Percentiles rank a stretch among this genome's conserved stretches.
Evolutionary conservation across 2,797 vertebrate species (phyloP).

Genomic region (Cyclopterus lumpus): DNA sequence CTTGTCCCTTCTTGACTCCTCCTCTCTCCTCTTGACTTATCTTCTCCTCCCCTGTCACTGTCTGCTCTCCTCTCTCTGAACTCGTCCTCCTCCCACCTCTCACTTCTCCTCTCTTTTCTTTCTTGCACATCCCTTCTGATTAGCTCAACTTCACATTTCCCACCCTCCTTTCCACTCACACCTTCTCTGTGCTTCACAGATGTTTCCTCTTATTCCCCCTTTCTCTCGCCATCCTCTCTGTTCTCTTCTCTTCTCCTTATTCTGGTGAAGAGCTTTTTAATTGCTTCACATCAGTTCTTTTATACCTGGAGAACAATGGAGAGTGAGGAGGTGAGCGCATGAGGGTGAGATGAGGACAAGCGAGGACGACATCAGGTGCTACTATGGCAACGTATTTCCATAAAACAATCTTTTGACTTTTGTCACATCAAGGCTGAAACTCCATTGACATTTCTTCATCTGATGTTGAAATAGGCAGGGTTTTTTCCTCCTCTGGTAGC

Average conservation of each 20-base stretch:
- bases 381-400: slow-evolving; percentile 55
- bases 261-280: slow-evolving; percentile 41
- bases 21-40: slow-evolving; percentile 25
- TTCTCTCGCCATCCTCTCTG: slow-evolving; percentile 1
- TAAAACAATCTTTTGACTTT: slow-evolving; percentile 19
- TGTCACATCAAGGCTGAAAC: slow-evolving; percentile 19
- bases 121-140: slow-evolving; percentile 34
- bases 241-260: background rate
- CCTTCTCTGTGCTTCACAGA: background rate
- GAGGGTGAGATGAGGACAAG: slow-evolving; percentile 40
- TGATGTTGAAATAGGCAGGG: slow-evolving; percentile 10
- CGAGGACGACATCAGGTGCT: slow-evolving; percentile 33
- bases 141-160: slow-evolving; percentile 28
- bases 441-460: slow-evolving; percentile 48
- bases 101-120: background rate
- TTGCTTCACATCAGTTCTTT: slow-evolving; percentile 34
- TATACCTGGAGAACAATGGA: slow-evolving; percentile 27
- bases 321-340: slow-evolving; percentile 14
- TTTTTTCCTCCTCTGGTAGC: slow-evolving; percentile 14
- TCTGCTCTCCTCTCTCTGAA: slow-evolving; percentile 26
- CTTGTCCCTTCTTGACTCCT: slow-evolving; percentile 23
- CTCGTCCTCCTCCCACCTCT: slow-evolving; percentile 25
- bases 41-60: slow-evolving; percentile 38
- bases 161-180: background rate
- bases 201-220: background rate